Percentiles rank a stretch among this genome's conserved stretches.
Evolutionary conservation across 2,113 vertebrate genomes (phyloP).

Genomic region (Sebastes fasciatus): DNA sequence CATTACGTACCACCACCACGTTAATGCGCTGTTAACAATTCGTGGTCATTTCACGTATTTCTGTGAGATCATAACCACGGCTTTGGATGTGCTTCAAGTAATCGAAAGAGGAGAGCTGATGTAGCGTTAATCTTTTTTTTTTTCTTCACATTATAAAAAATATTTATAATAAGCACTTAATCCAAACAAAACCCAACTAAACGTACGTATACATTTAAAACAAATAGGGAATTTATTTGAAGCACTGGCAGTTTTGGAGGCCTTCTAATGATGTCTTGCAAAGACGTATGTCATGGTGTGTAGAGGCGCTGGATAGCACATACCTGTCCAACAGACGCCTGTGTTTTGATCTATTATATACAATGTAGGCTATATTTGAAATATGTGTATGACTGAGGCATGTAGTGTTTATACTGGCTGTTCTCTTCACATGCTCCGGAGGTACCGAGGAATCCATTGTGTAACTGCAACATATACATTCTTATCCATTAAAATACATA

Average conservation of each 20-base stretch:
- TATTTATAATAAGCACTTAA: not conserved
- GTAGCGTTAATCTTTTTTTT: not conserved
- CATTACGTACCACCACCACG: too few relatives aligned
- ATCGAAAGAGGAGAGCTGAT: not conserved
- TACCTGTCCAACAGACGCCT: slow-evolving; percentile 1
- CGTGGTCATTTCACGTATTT: too few relatives aligned
- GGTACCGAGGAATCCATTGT: slow-evolving; percentile 7
- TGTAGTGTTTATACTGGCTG: slow-evolving; percentile 21
- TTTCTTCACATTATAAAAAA: not conserved
- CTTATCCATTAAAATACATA: slow-evolving; percentile 15
- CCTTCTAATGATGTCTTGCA: not conserved
- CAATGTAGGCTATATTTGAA: slow-evolving; percentile 7
- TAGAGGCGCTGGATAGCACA: not conserved
- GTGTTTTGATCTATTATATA: slow-evolving; percentile 21
- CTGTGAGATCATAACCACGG: too few relatives aligned
- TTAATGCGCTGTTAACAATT: too few relatives aligned
- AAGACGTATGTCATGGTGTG: not conserved
- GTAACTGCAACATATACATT: slow-evolving; percentile 1
- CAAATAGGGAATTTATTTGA: too few relatives aligned
- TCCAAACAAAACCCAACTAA: not conserved
- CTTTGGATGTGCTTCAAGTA: not conserved
- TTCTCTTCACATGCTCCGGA: not conserved
- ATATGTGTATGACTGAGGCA: not conserved
- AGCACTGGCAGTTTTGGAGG: not conserved
- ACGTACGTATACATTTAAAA: not conserved